Evolutionary conservation across 2,113 vertebrate species (phyloP).

Genomic region (Thryonomys swinderianus): DNA sequence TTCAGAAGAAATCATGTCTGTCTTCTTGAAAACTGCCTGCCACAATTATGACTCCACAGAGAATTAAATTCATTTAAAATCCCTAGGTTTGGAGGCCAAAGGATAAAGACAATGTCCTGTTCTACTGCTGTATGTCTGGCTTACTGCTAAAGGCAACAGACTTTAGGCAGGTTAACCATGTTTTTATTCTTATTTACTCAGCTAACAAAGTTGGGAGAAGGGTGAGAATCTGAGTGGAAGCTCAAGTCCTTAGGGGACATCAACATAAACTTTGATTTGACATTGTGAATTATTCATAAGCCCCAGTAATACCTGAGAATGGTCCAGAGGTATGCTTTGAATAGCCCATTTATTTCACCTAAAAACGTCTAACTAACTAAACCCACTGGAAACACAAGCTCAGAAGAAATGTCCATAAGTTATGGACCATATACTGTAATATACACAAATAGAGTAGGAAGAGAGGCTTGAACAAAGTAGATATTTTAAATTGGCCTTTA

Average conservation of each 20-base stretch:
- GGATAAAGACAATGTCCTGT: neutral
- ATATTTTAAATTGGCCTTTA: neutral
- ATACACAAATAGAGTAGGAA: conserved; percentile 26
- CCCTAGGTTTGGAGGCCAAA: neutral
- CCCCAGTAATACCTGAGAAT: conserved; percentile 56
- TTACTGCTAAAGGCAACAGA: neutral
- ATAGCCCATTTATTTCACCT: conserved; percentile 38
- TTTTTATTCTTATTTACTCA: conserved; percentile 33
- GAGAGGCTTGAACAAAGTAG: conserved; percentile 47
- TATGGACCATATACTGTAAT: conserved; percentile 39
- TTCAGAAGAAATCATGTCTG: neutral
- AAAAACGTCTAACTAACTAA: conserved; percentile 52
- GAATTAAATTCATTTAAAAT: conserved; percentile 8
- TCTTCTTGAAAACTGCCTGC: neutral
- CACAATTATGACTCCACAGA: neutral
- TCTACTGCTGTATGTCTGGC: neutral
- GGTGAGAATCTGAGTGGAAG: neutral
- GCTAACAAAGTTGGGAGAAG: neutral
- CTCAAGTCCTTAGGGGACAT: conserved; percentile 26
- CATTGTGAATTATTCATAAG: conserved; percentile 37
- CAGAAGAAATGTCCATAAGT: conserved; percentile 24
- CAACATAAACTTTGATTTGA: conserved; percentile 49
- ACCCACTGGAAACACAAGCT: conserved; percentile 49
- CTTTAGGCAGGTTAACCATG: neutral
- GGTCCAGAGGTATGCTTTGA: neutral